Evolutionary conservation across 2,888 invertebrate genomes (phyloP), one percentile per base, ranked within the genome.

Genomic region (Plagodis dolabraria): DNA sequence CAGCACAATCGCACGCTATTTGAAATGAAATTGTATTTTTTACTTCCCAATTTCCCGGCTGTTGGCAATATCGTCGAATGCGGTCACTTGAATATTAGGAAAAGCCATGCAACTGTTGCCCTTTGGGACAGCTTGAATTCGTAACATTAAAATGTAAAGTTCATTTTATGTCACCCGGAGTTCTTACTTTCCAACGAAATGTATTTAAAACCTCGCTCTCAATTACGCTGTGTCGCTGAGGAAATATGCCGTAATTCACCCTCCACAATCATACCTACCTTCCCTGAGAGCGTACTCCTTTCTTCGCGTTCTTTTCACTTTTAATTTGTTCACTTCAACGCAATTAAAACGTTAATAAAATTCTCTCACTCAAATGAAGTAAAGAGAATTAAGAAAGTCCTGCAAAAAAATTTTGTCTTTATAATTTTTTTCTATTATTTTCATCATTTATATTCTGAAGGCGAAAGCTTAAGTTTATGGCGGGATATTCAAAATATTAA

Each of bases 231-330:
- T 68, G 73, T 70, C 70, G 69, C 70, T 59, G 65, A 67, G 64
- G 66, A 75, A 76, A 75, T 75, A 69, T 62, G 60, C 67, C 67
- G 64, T 72, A 76, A 77, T 63, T 74, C 72, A 76, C 69, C 68
- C 69, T 66, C 68, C 64, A 60, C 69, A 65, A 57, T 67, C 56
- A 49, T 63, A 66, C 66, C 70, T 63, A 66, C 66, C 70, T 70
- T 60, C 54, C 59, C 65, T 52, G 50, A 63, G 65, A 72, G 62
- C 60, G 65, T 53, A 68, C 66, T 53, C 68, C 56, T 68, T 61
- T 57, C 54, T 53, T 52, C 52, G 56, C 59, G 57, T 62, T 67
- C 64, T 61, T 63, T 62, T 55, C 55, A 45, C 42, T 53, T 63
- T 64, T 64, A 67, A 67, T 67, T 64, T 63, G 63, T 67, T 65